Percentiles rank a stretch among this genome's conserved stretches.
phyloP scores from a whole-genome alignment of 2,888 invertebrate genomes.

The Caenorhabditis sp. region DNA sequence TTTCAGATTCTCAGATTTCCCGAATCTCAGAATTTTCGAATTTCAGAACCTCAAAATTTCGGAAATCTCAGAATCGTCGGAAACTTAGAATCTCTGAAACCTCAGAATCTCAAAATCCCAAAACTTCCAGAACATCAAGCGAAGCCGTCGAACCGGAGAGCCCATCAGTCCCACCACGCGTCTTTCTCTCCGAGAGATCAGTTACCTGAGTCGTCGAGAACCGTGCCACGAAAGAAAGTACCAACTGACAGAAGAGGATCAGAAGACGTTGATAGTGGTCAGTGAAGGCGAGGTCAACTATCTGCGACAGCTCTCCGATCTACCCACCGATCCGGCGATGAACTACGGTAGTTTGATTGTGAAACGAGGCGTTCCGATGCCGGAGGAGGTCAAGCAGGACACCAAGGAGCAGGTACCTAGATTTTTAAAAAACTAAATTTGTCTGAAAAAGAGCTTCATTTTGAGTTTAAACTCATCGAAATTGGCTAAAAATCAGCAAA shows the following conservation, averaged over 20 bases:
- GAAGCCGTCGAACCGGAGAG: constrained; percentile 25
- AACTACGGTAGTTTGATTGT: constrained; percentile 49
- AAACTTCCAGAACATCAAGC: constrained; percentile 13
- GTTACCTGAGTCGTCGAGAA: neutral
- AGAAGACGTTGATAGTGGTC: constrained; percentile 19
- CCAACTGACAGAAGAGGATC: constrained; percentile 30
- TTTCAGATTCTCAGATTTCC: no score
- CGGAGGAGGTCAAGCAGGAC: neutral
- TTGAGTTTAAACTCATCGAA: no score
- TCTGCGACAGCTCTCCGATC: neutral
- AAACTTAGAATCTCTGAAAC: no score
- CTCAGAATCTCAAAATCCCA: neutral
- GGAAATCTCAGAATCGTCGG: no score
- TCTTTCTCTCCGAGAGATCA: constrained; percentile 24
- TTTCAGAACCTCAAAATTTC: no score
- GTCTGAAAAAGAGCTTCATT: no score
- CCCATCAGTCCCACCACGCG: constrained; percentile 11
- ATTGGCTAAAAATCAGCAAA: no score
- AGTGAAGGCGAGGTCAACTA: constrained; percentile 33
- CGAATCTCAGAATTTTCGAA: no score
- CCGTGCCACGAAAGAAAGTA: constrained; percentile 21
- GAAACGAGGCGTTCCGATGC: constrained; percentile 21
- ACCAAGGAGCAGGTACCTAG: constrained; percentile 7
- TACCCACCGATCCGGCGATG: constrained; percentile 23
- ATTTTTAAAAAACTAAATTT: no score